These are phyloP conservation scores for Stomatorhinus walkeri DNA, from an alignment of 2,797 vertebrate genomes.

Conservation along the genomic window DNA sequence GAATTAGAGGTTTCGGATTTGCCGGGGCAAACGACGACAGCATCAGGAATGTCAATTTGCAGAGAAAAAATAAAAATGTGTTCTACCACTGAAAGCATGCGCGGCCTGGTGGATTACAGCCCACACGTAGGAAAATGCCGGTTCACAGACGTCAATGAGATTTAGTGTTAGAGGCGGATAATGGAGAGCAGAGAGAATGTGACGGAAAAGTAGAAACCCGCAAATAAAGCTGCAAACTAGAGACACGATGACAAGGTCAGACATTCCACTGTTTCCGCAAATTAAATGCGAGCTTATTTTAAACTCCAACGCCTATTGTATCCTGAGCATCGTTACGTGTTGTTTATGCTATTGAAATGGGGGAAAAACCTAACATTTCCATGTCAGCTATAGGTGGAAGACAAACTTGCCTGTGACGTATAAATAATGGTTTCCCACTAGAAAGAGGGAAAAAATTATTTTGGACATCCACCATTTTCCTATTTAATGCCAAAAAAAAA, in stretches of 20 bases:
- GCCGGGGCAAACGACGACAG: not conserved
- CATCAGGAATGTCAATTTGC: not conserved
- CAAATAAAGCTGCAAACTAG: not conserved
- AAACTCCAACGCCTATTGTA: not conserved
- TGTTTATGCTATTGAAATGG: not conserved
- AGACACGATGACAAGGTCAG: not conserved
- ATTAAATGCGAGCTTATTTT: not conserved
- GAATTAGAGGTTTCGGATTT: conserved; percentile 4
- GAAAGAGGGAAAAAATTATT: not conserved
- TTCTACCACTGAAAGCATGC: not conserved
- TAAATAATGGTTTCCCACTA: conserved; percentile 34
- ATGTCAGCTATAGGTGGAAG: conserved; percentile 5
- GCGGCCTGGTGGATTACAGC: not conserved
- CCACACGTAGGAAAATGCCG: not conserved
- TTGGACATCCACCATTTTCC: conserved; percentile 25
- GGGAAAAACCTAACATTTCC: not conserved
- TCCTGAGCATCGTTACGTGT: not conserved
- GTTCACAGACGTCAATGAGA: conserved; percentile 19
- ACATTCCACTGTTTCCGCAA: not conserved
- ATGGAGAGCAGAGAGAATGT: not conserved
- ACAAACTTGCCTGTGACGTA: conserved; percentile 8
- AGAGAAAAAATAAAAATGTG: not conserved
- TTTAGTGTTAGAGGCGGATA: not conserved
- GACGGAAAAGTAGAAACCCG: not conserved
- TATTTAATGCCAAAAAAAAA: not conserved